Evolutionary conservation across 2,113 vertebrate species (phyloP).

Genomic region (Athene cunicularia): DNA sequence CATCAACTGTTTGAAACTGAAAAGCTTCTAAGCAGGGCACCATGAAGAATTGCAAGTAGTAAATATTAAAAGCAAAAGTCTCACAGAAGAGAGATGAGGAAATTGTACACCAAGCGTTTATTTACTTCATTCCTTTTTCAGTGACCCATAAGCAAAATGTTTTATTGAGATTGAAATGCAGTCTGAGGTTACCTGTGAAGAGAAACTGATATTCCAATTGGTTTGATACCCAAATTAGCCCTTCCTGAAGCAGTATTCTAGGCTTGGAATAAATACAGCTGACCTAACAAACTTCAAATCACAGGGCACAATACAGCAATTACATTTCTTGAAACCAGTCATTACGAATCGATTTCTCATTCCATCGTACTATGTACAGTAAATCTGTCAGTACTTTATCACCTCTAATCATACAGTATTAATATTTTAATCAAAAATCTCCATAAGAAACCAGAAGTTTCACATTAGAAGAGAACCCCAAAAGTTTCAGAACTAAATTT

Average conservation of each 20-base stretch:
- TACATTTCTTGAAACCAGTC: not conserved
- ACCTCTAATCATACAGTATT: not conserved
- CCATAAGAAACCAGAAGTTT: not conserved
- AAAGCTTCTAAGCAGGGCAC: not conserved
- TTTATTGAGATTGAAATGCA: not conserved
- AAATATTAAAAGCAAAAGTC: not conserved
- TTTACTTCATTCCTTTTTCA: not conserved
- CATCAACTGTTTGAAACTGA: not conserved
- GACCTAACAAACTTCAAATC: not conserved
- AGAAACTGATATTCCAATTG: not conserved
- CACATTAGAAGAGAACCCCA: not conserved
- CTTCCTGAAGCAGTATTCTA: not conserved
- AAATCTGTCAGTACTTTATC: not conserved
- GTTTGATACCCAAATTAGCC: not conserved
- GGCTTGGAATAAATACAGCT: not conserved
- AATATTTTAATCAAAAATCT: not conserved
- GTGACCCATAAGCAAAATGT: not conserved
- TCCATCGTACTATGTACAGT: not conserved
- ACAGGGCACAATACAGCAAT: not conserved
- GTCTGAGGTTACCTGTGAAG: not conserved
- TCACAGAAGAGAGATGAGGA: not conserved
- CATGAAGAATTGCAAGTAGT: not conserved
- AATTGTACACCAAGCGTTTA: accelerated
- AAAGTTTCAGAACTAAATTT: not conserved
- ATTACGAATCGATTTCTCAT: not conserved